Conservation (phyloP, 2,888 invertebrate species). For the Trileptium ribeirensis region DNA sequence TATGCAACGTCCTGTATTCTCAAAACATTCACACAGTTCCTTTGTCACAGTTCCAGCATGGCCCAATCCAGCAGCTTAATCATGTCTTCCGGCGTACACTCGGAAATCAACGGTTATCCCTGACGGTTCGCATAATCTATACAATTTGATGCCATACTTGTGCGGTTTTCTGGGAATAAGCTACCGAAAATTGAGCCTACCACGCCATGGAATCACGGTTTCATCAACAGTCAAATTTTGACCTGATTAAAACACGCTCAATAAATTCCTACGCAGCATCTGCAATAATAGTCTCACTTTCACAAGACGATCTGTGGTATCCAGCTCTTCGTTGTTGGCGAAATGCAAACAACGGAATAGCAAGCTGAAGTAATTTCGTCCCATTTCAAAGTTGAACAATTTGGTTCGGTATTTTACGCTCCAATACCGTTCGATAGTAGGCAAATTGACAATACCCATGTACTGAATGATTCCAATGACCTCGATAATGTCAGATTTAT, state of each 20-base stretch:
- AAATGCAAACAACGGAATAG: background rate
- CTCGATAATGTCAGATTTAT: background rate
- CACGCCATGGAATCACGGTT: background rate
- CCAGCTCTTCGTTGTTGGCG: background rate
- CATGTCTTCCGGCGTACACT: background rate
- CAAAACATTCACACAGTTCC: background rate
- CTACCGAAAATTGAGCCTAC: background rate
- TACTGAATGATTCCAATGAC: background rate
- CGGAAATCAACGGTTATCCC: background rate
- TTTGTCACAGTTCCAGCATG: background rate
- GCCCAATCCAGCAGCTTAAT: background rate
- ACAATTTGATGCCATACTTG: background rate
- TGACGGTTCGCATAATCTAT: background rate
- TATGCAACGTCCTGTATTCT: no score
- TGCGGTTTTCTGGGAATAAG: background rate
- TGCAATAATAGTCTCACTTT: background rate
- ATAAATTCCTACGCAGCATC: background rate
- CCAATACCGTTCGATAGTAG: background rate
- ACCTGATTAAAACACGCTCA: background rate
- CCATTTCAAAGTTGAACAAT: background rate
- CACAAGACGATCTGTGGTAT: background rate
- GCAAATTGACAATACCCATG: background rate
- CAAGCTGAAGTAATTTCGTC: background rate
- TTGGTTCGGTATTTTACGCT: background rate
- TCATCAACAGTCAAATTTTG: background rate